Conservation (phyloP, 2,888 invertebrate genomes). For the Synergus umbraculus region DNA sequence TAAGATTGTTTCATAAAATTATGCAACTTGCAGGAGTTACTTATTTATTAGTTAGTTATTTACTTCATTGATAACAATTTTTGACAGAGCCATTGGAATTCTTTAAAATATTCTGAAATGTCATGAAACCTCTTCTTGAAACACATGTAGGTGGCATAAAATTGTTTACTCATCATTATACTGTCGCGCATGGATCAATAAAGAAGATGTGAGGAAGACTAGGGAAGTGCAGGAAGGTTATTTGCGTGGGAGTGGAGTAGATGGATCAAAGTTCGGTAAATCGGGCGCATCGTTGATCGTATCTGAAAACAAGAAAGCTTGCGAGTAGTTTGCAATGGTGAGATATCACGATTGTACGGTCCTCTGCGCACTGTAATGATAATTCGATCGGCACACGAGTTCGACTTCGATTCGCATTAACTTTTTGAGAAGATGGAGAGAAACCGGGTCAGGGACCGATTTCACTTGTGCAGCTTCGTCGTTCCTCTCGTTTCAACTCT, state of each 20-base stretch:
- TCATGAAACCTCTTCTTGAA: too few relatives aligned
- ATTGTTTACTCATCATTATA: not conserved
- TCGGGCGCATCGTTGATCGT: constrained; percentile 52
- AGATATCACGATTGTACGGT: constrained; percentile 62
- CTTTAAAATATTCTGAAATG: too few relatives aligned
- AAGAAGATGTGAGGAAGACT: not conserved
- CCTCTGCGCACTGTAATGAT: constrained; percentile 64
- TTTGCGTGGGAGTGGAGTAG: not conserved
- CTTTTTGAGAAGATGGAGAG: constrained; percentile 47
- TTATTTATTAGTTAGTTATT: too few relatives aligned
- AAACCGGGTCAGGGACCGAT: constrained; percentile 66
- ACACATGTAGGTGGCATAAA: not conserved
- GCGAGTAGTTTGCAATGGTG: constrained; percentile 51
- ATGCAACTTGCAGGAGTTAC: too few relatives aligned
- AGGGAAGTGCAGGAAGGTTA: not conserved
- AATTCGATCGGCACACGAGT: constrained; percentile 56
- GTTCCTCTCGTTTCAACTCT: constrained; percentile 43
- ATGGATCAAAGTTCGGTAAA: constrained; percentile 33
- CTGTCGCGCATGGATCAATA: not conserved
- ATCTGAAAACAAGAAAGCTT: constrained; percentile 55
- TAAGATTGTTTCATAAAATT: too few relatives aligned
- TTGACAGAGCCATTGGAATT: too few relatives aligned
- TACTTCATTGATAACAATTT: too few relatives aligned
- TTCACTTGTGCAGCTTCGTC: constrained; percentile 46
- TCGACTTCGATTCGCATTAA: constrained; percentile 52